These are phyloP conservation scores for Pyrocoelia pectoralis DNA, from an alignment of 2,888 invertebrate species.

Conservation along the genomic window DNA sequence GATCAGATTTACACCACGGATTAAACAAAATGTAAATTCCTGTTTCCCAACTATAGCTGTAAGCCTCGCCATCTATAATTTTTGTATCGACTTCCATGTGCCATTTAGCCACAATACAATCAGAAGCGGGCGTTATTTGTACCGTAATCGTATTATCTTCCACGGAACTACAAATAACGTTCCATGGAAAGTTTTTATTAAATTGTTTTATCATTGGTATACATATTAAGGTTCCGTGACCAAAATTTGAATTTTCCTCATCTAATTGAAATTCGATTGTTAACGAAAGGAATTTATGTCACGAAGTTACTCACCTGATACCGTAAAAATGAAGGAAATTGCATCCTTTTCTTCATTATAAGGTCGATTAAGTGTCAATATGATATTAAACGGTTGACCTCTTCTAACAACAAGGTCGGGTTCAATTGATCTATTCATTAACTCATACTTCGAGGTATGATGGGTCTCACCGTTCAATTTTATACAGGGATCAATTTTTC, in stretches of 20 bases:
- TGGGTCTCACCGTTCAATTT: constrained; percentile 79
- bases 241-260: constrained; percentile 79
- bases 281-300: not conserved
- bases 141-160: constrained; percentile 69
- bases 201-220: constrained; percentile 74
- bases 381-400: constrained; percentile 81
- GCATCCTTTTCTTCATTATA: constrained; percentile 80
- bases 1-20: constrained; percentile 83
- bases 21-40: constrained; percentile 87
- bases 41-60: constrained; percentile 79
- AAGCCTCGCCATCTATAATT: constrained; percentile 70
- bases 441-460: constrained; percentile 79
- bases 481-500: constrained; percentile 76
- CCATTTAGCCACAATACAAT: constrained; percentile 84
- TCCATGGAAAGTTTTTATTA: constrained; percentile 74
- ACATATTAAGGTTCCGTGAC: constrained; percentile 80
- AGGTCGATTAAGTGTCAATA: constrained; percentile 76
- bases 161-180: constrained; percentile 73
- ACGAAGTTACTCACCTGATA: constrained; percentile 65
- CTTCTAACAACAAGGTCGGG: constrained; percentile 80
- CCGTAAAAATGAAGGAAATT: constrained; percentile 83
- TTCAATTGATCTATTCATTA: constrained; percentile 67
- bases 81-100: constrained; percentile 84
- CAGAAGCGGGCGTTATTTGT: constrained; percentile 74
- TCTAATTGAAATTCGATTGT: constrained; percentile 60